phyloP scores from a whole-genome alignment of 2,113 vertebrate species.

The Elgaria multicarinata region DNA sequence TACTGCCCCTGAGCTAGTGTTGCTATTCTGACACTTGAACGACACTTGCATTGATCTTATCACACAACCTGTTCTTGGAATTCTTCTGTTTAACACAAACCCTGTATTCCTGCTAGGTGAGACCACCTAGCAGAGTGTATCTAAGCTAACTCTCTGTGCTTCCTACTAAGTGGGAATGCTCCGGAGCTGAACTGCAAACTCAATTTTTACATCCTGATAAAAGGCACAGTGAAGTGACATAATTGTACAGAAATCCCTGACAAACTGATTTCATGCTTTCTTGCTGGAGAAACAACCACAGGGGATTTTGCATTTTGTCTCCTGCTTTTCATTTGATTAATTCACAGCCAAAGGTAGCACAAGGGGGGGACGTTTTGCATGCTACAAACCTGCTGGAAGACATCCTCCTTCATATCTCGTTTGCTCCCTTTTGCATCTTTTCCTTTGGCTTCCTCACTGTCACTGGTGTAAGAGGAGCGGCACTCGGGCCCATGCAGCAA shows the following conservation, averaged over 20 bases:
- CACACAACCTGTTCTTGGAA: not conserved
- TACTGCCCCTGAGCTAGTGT: not conserved
- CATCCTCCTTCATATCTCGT: conserved; percentile 83
- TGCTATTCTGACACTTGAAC: not conserved
- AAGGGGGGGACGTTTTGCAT: not conserved
- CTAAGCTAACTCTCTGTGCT: not conserved
- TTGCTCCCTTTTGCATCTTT: conserved; percentile 61
- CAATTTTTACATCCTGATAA: not conserved
- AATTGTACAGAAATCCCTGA: not conserved
- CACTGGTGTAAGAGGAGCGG: conserved; percentile 87
- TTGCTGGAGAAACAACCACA: not conserved
- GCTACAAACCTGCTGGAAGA: conserved; percentile 85
- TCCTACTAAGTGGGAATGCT: not conserved
- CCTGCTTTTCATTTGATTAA: not conserved
- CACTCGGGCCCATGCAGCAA: conserved; percentile 92
- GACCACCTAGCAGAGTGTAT: not conserved
- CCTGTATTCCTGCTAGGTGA: too few species aligned
- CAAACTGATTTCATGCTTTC: not conserved
- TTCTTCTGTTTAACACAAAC: not conserved
- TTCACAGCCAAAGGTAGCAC: not conserved
- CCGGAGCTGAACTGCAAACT: not conserved
- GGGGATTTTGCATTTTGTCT: not conserved
- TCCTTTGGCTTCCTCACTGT: conserved; percentile 82
- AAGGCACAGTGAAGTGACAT: not conserved
- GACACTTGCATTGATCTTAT: not conserved